Evolutionary conservation across 2,113 vertebrate species (phyloP).

Genomic region (Clarias gariepinus): DNA sequence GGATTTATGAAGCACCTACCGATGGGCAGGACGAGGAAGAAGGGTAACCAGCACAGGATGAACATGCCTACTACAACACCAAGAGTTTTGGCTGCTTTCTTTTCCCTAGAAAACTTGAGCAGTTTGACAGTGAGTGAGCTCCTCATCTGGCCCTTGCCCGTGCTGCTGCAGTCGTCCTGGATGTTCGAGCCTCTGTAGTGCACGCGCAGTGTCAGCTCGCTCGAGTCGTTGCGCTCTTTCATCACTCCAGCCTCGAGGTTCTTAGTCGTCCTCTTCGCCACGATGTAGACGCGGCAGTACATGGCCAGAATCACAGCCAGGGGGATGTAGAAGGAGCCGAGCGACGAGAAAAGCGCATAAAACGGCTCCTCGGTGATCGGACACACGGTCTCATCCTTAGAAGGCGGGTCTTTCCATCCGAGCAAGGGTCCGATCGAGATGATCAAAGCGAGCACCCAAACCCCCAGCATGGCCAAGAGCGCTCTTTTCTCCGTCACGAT

Average conservation of each 20-base stretch:
- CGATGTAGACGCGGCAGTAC: constrained; percentile 94
- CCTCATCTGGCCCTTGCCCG: constrained; percentile 78
- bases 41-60: constrained; percentile 65
- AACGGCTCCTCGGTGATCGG: constrained; percentile 92
- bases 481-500: constrained; percentile 90
- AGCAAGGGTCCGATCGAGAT: constrained; percentile 96
- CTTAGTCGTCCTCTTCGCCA: constrained; percentile 94
- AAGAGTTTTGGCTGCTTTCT: constrained; percentile 66
- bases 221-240: constrained; percentile 91
- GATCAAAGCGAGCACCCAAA: constrained; percentile 90
- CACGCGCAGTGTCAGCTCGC: constrained; percentile 91
- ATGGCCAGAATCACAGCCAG: constrained; percentile 90
- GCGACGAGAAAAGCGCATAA: constrained; percentile 94
- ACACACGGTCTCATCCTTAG: constrained; percentile 84
- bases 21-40: constrained; percentile 62
- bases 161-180: constrained; percentile 75
- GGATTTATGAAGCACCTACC: constrained; percentile 51
- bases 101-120: constrained; percentile 63
- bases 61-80: constrained; percentile 65
- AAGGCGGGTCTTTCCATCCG: constrained; percentile 93
- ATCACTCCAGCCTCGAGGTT: constrained; percentile 95
- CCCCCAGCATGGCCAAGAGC: constrained; percentile 85
- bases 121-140: constrained; percentile 81
- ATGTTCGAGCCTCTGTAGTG: constrained; percentile 86
- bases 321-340: constrained; percentile 97